Evolutionary conservation across 2,888 invertebrate species (phyloP).

Genomic region (Tenthredo mesomela): DNA sequence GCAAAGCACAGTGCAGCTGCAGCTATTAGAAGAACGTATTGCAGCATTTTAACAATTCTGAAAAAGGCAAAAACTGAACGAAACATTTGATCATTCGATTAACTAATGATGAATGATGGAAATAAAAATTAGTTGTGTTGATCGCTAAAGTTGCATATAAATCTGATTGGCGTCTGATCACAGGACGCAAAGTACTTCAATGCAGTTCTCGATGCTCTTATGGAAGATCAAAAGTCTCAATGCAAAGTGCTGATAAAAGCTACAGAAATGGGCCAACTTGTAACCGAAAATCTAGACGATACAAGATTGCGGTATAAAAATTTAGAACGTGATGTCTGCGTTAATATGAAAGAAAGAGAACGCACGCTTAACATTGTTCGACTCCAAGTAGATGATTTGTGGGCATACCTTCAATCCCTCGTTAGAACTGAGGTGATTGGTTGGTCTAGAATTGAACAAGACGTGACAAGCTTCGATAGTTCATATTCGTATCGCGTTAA

Average conservation of each 20-base stretch:
- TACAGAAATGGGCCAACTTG: constrained; percentile 84
- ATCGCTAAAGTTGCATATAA: too few relatives aligned
- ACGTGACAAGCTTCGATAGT: background rate
- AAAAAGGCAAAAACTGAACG: constrained; percentile 79
- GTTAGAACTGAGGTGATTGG: constrained; percentile 77
- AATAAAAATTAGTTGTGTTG: background rate
- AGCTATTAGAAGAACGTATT: constrained; percentile 83
- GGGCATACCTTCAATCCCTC: constrained; percentile 77
- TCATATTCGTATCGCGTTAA: background rate
- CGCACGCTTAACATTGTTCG: constrained; percentile 80
- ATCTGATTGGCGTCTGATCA: constrained; percentile 37
- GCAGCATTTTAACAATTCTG: constrained; percentile 82
- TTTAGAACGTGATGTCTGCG: constrained; percentile 82
- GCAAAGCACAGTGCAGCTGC: constrained; percentile 84
- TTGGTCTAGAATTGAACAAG: background rate
- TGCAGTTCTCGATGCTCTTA: constrained; percentile 81
- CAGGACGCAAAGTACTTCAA: constrained; percentile 85
- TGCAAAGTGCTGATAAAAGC: constrained; percentile 83
- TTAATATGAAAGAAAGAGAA: constrained; percentile 83
- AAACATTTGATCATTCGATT: background rate
- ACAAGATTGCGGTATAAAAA: constrained; percentile 82
- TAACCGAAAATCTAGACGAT: constrained; percentile 84
- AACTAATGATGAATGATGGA: background rate
- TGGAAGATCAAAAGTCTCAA: constrained; percentile 82
- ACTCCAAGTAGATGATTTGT: constrained; percentile 75